These are phyloP conservation scores for Dynastes hyllus DNA, from an alignment of 2,888 invertebrate species.

Conservation along the genomic window DNA sequence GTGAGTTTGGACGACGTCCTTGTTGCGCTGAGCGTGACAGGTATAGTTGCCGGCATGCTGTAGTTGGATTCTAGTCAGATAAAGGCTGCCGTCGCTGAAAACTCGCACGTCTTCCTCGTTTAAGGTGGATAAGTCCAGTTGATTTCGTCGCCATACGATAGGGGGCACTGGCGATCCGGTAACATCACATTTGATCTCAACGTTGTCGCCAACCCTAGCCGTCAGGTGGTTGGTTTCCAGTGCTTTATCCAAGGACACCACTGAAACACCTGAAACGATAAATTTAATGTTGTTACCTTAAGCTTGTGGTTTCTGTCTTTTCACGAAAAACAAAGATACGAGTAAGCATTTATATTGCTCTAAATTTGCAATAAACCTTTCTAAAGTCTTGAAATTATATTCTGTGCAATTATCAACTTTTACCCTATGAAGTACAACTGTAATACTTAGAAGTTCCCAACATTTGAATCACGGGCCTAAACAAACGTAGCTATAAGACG, in stretches of 20 bases:
- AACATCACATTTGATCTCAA: slow-evolving; percentile 86
- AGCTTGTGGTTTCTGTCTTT: not conserved
- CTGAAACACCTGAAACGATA: slow-evolving; percentile 76
- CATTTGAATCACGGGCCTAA: too few relatives aligned
- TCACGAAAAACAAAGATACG: not conserved
- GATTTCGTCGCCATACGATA: slow-evolving; percentile 82
- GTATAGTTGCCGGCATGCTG: slow-evolving; percentile 86
- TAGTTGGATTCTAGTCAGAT: slow-evolving; percentile 81
- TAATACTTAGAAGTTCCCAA: too few relatives aligned
- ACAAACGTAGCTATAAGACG: too few relatives aligned
- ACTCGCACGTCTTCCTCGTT: slow-evolving; percentile 79
- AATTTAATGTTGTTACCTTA: slow-evolving; percentile 10
- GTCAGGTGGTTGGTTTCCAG: slow-evolving; percentile 81
- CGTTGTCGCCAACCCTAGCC: slow-evolving; percentile 83
- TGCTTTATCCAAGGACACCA: slow-evolving; percentile 82
- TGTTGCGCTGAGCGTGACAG: slow-evolving; percentile 82
- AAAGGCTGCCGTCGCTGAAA: slow-evolving; percentile 83
- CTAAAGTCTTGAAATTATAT: too few relatives aligned
- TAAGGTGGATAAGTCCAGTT: slow-evolving; percentile 76
- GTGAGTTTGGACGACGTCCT: slow-evolving; percentile 83
- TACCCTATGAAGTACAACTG: too few relatives aligned
- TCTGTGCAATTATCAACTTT: too few relatives aligned
- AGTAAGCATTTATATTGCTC: too few relatives aligned
- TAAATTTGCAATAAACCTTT: too few relatives aligned
- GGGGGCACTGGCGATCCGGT: slow-evolving; percentile 81